Evolutionary conservation across 2,113 vertebrate genomes (phyloP).

Genomic region (Archilochus colubris): DNA sequence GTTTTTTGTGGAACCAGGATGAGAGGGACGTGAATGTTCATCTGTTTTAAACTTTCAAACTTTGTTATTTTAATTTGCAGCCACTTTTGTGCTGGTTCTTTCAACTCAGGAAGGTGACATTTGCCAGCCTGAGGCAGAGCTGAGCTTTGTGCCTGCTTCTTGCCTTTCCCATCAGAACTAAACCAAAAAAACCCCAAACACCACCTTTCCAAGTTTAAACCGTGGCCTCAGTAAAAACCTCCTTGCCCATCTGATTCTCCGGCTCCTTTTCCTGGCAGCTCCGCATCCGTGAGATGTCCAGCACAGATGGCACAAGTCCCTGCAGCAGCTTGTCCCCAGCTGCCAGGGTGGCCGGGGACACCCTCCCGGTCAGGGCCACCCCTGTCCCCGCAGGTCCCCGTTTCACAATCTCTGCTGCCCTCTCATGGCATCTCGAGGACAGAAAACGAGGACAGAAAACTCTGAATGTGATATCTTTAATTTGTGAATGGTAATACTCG

Average conservation of each 20-base stretch:
- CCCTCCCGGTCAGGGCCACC: background rate
- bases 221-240: too few species aligned
- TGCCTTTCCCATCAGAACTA: background rate
- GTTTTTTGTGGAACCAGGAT: too few species aligned
- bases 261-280: fast-evolving
- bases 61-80: background rate
- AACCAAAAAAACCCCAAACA: background rate
- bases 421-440: background rate
- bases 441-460: background rate
- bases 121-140: background rate
- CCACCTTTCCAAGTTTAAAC: background rate
- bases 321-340: background rate
- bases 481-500: background rate
- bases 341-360: background rate
- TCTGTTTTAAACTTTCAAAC: background rate
- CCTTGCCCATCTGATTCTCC: fast-evolving
- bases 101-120: background rate
- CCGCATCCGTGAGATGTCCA: fast-evolving
- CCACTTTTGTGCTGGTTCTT: background rate
- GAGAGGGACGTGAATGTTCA: fast-evolving
- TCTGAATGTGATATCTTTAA: fast-evolving
- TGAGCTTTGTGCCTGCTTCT: fast-evolving
- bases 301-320: background rate
- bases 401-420: constrained; percentile 57
- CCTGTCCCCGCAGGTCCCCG: background rate